Base-by-base conservation (phyloP, 2,888 invertebrate species). In the Chironomus riparius region DNA sequence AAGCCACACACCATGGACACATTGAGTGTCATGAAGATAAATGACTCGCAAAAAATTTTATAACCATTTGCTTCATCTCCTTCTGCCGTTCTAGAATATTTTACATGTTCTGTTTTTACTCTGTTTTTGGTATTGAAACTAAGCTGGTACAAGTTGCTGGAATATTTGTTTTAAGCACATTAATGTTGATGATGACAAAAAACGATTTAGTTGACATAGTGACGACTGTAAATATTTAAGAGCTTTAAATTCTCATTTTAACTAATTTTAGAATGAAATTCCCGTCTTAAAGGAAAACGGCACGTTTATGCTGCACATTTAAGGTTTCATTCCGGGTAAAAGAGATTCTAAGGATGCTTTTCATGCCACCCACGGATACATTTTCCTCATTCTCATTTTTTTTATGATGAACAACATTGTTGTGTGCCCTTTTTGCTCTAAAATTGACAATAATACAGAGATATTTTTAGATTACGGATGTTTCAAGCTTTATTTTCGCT, bases 1-100 rank as follows among this genome's bases (percentile, higher is more conserved):
- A 65, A 65, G 21, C 65, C 65, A 13, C 65, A 65, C 65, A 65
- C 65, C 15, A 56, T 65, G 21, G 65, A 65, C 21, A 21, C 65
- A 65, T 38, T 65, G 65, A 24, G 22, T 65, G 65, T 65, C 65
- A 65, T 24, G 65, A 65, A 65, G 65, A 65, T 65, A 65, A 65
- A 65, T 65, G 65, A 12, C 4, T 24, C 21, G 65, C 65, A 24
- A 65, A 65, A 24, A 6, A 2, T 56, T 65, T 24, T 22, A 65
- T 24, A 21, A 65, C 21, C n/a, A 6, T 56, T 56, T 56, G 38
- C 10, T 24, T 21, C 21, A 21, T 21, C 21, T 65, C 22, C 21
- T 24, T 65, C n/a, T 56, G 15, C 3, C 12, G 21, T 56, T 56
- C 15, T 50, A 50, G 10, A 38, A 10, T n/a, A n/a, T 38, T 38